These are phyloP conservation scores for Cynoglossus semilaevis DNA, from an alignment of 2,113 vertebrate species.

Conservation along the genomic window DNA sequence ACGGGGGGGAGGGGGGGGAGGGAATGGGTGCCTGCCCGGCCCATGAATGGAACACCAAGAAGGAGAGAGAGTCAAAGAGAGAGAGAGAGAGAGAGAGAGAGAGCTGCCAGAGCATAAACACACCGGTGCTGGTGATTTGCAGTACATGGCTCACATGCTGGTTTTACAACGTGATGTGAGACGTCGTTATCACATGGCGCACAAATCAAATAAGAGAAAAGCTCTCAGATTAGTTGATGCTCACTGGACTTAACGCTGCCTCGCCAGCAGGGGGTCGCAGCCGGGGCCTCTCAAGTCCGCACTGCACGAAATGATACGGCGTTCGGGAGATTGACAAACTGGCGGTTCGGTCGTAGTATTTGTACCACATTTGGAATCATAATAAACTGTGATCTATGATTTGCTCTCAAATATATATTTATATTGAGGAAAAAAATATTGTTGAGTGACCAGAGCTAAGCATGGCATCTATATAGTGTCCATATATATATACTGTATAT, in stretches of 20 bases:
- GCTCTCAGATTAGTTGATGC: conserved; percentile 46
- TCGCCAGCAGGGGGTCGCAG: conserved; percentile 55
- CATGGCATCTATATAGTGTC: no score
- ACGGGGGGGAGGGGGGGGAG: conserved; percentile 10
- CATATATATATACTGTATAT: no score
- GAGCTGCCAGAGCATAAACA: conserved; percentile 34
- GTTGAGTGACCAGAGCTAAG: no score
- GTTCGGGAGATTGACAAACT: no score
- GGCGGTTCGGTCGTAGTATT: no score
- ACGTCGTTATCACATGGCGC: conserved; percentile 23
- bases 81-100: conserved; percentile 12
- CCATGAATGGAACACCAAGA: conserved; percentile 24
- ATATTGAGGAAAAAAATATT: no score
- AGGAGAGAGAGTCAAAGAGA: conserved; percentile 16
- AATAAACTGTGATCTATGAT: no score
- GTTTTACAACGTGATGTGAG: conserved; percentile 36
- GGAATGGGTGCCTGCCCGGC: conserved; percentile 25
- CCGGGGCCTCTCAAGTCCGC: conserved; percentile 19
- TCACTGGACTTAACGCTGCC: conserved; percentile 34
- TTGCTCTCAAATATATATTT: no score
- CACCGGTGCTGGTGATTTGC: conserved; percentile 27
- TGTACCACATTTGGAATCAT: no score
- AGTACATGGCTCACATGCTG: conserved; percentile 32
- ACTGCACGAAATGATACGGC: no score
- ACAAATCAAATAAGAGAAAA: conserved; percentile 51